Evolutionary conservation across 2,113 vertebrate species (phyloP).

Genomic region (Odontophorus gujanensis): DNA sequence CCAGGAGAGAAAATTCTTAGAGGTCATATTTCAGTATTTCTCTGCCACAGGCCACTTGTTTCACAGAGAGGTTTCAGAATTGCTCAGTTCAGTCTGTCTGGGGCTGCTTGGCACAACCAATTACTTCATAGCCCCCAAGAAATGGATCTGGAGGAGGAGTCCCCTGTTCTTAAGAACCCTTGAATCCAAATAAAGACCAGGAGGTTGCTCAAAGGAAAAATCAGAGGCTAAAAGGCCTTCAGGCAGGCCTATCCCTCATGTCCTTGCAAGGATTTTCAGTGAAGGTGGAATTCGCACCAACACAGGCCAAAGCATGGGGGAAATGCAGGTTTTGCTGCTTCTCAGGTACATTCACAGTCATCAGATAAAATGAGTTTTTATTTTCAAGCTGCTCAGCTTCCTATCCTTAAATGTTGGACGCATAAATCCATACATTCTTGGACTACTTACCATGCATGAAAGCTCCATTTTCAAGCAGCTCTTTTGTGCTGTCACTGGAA

Average conservation of each 20-base stretch:
- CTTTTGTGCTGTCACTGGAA: neutral
- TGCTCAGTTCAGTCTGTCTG: neutral
- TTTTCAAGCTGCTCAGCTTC: neutral
- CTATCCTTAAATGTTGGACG: neutral
- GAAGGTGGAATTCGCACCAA: neutral
- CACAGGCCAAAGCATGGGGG: neutral
- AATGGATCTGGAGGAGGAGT: neutral
- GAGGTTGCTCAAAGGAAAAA: neutral
- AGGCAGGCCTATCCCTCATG: neutral
- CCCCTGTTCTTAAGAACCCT: neutral
- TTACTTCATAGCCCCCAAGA: neutral
- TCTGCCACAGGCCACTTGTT: neutral
- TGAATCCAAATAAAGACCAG: neutral
- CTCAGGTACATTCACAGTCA: fast-evolving
- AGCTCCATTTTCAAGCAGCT: neutral
- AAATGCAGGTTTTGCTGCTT: neutral
- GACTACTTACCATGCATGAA: neutral
- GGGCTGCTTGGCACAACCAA: neutral
- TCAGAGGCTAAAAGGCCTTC: neutral
- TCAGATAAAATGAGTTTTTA: neutral
- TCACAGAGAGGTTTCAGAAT: neutral
- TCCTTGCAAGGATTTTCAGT: neutral
- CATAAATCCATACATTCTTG: neutral
- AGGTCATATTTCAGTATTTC: neutral
- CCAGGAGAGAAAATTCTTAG: neutral